Conservation (phyloP, 2,113 vertebrate genomes). For the Otocyon megalotis region DNA sequence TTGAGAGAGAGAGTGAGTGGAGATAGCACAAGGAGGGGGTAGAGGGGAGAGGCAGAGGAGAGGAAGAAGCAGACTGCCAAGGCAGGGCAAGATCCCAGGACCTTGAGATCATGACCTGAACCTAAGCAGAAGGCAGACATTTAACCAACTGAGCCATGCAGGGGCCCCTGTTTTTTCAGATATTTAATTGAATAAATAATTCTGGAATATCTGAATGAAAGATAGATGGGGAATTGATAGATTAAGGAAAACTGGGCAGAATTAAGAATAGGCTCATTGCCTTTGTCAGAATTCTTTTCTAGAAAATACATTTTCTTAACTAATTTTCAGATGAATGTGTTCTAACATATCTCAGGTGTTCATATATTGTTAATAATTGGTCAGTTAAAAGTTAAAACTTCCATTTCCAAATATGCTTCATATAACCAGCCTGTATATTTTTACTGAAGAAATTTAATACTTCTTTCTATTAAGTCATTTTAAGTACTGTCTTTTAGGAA, state of each 20-base stretch:
- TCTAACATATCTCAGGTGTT: neutral
- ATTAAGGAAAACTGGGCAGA: neutral
- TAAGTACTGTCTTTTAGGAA: neutral
- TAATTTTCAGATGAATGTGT: neutral
- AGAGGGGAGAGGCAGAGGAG: neutral
- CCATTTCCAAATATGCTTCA: neutral
- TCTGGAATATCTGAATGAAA: neutral
- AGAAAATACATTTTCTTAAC: neutral
- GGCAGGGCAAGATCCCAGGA: neutral
- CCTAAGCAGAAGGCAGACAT: neutral
- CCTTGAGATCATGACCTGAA: neutral
- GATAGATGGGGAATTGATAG: neutral
- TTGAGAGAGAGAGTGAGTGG: neutral
- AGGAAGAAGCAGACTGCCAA: neutral
- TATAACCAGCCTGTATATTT: neutral
- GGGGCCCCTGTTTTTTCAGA: neutral
- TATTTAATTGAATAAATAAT: neutral
- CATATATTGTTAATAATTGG: conserved; percentile 37
- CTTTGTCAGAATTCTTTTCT: conserved; percentile 1
- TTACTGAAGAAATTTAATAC: neutral
- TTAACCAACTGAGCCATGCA: neutral
- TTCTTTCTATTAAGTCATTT: neutral
- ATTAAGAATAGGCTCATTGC: neutral
- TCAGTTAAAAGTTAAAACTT: neutral
- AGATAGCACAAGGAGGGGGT: neutral